Evolutionary conservation across 2,113 vertebrate genomes (phyloP).

Genomic region (Acinonyx jubatus): DNA sequence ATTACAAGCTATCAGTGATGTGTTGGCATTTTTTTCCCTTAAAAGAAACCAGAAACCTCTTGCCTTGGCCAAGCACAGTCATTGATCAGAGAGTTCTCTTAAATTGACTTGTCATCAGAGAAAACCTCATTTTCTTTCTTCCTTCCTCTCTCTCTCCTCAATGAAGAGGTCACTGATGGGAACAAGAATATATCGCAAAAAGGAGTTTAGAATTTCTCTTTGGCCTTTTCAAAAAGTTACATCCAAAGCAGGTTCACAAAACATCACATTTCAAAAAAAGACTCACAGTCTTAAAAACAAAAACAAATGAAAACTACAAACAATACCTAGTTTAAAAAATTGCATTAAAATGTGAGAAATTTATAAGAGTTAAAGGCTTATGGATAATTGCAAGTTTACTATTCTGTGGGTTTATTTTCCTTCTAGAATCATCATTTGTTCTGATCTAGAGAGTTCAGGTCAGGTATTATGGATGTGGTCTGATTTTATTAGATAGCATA

Average conservation of each 20-base stretch:
- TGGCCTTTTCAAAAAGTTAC: constrained; percentile 67
- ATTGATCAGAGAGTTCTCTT: constrained; percentile 76
- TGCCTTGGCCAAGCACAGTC: constrained; percentile 42
- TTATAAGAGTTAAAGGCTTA: constrained; percentile 30
- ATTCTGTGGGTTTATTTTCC: constrained; percentile 52
- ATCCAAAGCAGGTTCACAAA: constrained; percentile 56
- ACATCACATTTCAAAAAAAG: constrained; percentile 54
- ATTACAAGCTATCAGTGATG: constrained; percentile 56
- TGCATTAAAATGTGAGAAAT: not conserved
- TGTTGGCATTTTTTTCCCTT: constrained; percentile 52
- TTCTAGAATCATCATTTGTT: not conserved
- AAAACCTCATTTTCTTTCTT: constrained; percentile 75
- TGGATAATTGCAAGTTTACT: constrained; percentile 34
- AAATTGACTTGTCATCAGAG: constrained; percentile 80
- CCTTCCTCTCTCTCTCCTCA: constrained; percentile 59
- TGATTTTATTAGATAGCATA: not conserved
- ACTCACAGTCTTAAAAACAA: constrained; percentile 38
- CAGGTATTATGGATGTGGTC: not conserved
- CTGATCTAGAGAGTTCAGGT: not conserved
- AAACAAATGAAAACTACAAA: not conserved
- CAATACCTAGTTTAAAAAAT: not conserved
- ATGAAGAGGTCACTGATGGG: constrained; percentile 69
- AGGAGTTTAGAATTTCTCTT: constrained; percentile 68
- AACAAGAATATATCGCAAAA: constrained; percentile 64
- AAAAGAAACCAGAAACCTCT: constrained; percentile 76